Evolutionary conservation across 2,113 vertebrate species (phyloP), one percentile per base, ranked within the genome.

Genomic region (Prochilodus magdalenae): DNA sequence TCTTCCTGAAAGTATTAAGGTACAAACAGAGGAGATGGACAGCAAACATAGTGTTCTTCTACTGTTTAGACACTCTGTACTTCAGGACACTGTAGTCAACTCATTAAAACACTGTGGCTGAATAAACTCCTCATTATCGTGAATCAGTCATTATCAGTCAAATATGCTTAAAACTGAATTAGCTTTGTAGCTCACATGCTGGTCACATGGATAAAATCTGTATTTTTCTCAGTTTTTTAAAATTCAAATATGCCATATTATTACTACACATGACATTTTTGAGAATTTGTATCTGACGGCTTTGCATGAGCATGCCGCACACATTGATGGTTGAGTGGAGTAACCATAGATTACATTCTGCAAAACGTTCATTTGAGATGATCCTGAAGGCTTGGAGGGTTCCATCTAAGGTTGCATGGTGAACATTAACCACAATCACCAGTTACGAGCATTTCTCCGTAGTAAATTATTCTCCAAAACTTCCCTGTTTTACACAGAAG

Each of bases 81-180:
- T 51, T 60, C 12, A 24, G 36, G 53, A 80, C 63, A 75, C 26
- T 84, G 83, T 84, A 60, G 60, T 71, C 60, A 73, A 60, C 59
- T 71, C 72, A 81, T 76, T 77, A 80, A 85, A 83, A 71, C 53
- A 77, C 65, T 77, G 65, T 81, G 73, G 67, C 33, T 66, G 36
- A 66, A 8, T 33, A 66, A 57, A 66, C 63, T 18, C 29, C 63
- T 66, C 15, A 10, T 30, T 7, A 66, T 18, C 29, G 49, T 57
- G 40, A 44, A 44, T 57, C 2, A 6, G 49, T 51, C 6, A 51
- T 51, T 51, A n/a, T n/a, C n/a, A n/a, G n/a, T n/a, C n/a, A n/a
- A n/a, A 36, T 36, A 36, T 49, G 47, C 5, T 49, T 12, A 49
- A 14, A 49, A 49, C 47, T 4, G 47, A 49, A 49, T 36, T 36